Percentiles rank a stretch among this genome's conserved stretches.
Conservation (phyloP, 2,797 vertebrate species). For the Staurois parvus region DNA sequence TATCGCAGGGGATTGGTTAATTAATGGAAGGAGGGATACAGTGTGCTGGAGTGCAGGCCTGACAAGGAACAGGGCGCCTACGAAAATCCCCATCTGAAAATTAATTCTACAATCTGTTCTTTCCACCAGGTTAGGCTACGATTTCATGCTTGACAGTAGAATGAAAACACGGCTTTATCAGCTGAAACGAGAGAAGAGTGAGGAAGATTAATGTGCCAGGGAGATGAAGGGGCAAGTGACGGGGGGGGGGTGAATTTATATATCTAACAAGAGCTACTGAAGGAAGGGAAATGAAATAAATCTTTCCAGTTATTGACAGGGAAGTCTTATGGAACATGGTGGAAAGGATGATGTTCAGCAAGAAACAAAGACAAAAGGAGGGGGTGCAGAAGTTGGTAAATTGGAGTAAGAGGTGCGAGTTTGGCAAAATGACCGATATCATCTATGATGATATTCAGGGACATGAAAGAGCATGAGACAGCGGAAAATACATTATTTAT, state of each 20-base stretch:
- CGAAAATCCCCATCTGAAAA: slow-evolving; percentile 18
- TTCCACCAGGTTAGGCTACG: slow-evolving; percentile 45
- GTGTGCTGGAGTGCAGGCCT: background rate
- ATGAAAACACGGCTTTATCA: slow-evolving; percentile 36
- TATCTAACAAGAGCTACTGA: background rate
- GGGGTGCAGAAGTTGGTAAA: too few species aligned
- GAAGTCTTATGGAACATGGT: background rate
- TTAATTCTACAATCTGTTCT: slow-evolving; percentile 52
- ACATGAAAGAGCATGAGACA: too few species aligned
- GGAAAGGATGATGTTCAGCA: background rate
- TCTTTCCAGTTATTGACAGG: background rate
- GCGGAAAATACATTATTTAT: too few species aligned
- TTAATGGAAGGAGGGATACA: background rate
- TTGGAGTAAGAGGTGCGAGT: too few species aligned
- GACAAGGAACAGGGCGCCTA: background rate
- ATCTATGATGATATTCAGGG: too few species aligned
- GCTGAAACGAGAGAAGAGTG: background rate
- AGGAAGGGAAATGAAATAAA: background rate
- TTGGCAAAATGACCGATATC: too few species aligned
- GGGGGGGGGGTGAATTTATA: slow-evolving; percentile 10
- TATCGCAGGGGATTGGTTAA: background rate
- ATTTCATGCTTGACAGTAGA: slow-evolving; percentile 56
- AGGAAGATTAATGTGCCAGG: background rate
- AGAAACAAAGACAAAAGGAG: background rate
- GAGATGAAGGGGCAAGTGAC: background rate